A percentile compares a stretch with the other conserved stretches of the same genome.
phyloP scores from a whole-genome alignment of 2,113 vertebrate genomes.

The Cromileptes altivelis region DNA sequence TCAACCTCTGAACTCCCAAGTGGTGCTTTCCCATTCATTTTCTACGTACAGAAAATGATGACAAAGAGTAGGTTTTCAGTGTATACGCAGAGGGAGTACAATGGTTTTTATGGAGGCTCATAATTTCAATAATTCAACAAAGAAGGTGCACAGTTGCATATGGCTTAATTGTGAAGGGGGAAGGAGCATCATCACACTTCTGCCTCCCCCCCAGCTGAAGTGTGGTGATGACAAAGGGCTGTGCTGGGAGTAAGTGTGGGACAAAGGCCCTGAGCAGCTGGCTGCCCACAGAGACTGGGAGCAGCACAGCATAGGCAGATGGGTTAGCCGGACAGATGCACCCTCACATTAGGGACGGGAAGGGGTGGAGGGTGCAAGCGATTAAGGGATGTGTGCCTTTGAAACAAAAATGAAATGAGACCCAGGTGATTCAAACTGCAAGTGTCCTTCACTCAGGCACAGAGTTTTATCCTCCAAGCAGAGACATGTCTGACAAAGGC shows the following conservation, averaged over 20 bases:
- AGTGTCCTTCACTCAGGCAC: not conserved
- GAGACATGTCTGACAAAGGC: not conserved
- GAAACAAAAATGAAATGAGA: slow-evolving; percentile 39
- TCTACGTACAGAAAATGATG: not conserved
- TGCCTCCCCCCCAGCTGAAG: slow-evolving; percentile 37
- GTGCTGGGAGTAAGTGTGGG: slow-evolving; percentile 59
- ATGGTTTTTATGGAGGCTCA: not conserved
- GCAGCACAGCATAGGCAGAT: slow-evolving; percentile 68
- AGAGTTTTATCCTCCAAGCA: slow-evolving; percentile 11
- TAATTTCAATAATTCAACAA: slow-evolving; percentile 30
- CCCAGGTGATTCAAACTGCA: slow-evolving; percentile 7
- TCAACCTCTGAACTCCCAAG: slow-evolving; percentile 23
- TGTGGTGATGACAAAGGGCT: slow-evolving; percentile 77
- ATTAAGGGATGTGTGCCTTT: slow-evolving; percentile 3
- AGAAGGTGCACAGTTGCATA: slow-evolving; percentile 36
- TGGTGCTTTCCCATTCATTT: not conserved
- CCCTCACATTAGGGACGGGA: slow-evolving; percentile 31
- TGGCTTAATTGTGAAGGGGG: slow-evolving; percentile 54
- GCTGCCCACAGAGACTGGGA: slow-evolving; percentile 65
- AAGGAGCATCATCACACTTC: slow-evolving; percentile 48
- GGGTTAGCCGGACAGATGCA: slow-evolving; percentile 71
- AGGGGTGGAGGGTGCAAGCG: not conserved
- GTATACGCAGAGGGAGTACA: not conserved
- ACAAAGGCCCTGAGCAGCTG: slow-evolving; percentile 82
- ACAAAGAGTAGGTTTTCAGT: not conserved